phyloP scores from a whole-genome alignment of 1,140 invertebrate genomes.

The Microplitis mediator region DNA sequence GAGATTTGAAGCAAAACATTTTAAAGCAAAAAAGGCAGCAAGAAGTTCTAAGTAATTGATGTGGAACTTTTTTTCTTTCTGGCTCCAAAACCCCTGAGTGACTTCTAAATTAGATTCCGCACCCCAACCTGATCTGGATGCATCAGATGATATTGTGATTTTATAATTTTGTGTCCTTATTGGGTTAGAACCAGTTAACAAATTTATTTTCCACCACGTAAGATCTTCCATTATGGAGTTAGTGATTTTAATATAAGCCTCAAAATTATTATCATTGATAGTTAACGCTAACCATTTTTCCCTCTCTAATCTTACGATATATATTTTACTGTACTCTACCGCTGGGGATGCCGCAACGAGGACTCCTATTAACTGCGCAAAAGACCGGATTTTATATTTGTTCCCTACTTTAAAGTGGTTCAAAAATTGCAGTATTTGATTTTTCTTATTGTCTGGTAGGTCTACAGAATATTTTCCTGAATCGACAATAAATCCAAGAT shows the following conservation, averaged over 20 bases:
- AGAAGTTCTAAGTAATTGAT: conserved; percentile 35
- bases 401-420: background rate
- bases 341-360: background rate
- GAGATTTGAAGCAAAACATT: no score
- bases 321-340: background rate
- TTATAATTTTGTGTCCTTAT: conserved; percentile 5
- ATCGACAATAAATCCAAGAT: conserved; percentile 14
- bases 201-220: conserved; percentile 2
- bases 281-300: background rate
- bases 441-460: conserved; percentile 8
- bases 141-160: conserved; percentile 40
- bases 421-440: background rate
- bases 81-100: conserved; percentile 35
- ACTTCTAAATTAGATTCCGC: conserved; percentile 27
- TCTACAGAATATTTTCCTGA: conserved; percentile 1
- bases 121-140: conserved; percentile 41
- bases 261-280: background rate
- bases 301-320: background rate
- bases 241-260: background rate
- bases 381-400: background rate
- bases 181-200: background rate
- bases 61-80: conserved; percentile 30
- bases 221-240: conserved; percentile 10
- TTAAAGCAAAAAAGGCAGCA: conserved; percentile 18
- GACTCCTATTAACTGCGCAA: background rate